Percentiles rank a stretch among this genome's conserved stretches.
phyloP scores from a whole-genome alignment of 2,888 invertebrate genomes.

The Octodonta nipae region DNA sequence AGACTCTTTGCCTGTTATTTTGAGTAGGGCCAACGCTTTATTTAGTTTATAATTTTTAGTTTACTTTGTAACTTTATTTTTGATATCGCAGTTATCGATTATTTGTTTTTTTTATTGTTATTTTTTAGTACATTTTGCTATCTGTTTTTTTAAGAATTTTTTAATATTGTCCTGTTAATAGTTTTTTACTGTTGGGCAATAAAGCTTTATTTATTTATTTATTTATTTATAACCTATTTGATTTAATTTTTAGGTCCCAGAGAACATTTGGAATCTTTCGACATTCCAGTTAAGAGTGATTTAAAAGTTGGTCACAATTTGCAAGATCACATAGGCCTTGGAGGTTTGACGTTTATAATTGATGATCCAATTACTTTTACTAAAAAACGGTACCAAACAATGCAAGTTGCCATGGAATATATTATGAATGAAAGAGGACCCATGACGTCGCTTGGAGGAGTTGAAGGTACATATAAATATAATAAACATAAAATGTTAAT shows the following conservation, averaged over 20 bases:
- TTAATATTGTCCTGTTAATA: too few relatives aligned
- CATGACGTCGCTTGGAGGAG: conserved; percentile 65
- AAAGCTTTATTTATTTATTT: too few relatives aligned
- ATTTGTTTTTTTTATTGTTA: not conserved
- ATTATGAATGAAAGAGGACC: conserved; percentile 69
- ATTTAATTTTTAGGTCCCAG: conserved; percentile 46
- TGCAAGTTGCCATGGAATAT: conserved; percentile 68
- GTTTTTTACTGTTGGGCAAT: too few relatives aligned
- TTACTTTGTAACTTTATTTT: too few relatives aligned
- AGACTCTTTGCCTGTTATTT: too few relatives aligned
- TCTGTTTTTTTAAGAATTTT: too few relatives aligned
- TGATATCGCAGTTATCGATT: too few relatives aligned
- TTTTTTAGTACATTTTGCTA: not conserved
- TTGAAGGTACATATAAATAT: conserved; percentile 47
- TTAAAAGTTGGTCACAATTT: conserved; percentile 70
- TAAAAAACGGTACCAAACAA: conserved; percentile 61
- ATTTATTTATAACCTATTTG: too few relatives aligned
- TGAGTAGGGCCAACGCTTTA: too few relatives aligned
- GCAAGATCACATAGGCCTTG: conserved; percentile 79
- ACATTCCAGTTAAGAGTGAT: conserved; percentile 61
- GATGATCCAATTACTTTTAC: conserved; percentile 70
- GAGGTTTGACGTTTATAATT: conserved; percentile 70
- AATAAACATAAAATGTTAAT: too few relatives aligned
- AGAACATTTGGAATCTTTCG: conserved; percentile 57
- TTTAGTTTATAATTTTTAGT: too few relatives aligned